Base-by-base conservation (phyloP, 2,888 invertebrate genomes). In the Malthinus seriepunctatus region DNA sequence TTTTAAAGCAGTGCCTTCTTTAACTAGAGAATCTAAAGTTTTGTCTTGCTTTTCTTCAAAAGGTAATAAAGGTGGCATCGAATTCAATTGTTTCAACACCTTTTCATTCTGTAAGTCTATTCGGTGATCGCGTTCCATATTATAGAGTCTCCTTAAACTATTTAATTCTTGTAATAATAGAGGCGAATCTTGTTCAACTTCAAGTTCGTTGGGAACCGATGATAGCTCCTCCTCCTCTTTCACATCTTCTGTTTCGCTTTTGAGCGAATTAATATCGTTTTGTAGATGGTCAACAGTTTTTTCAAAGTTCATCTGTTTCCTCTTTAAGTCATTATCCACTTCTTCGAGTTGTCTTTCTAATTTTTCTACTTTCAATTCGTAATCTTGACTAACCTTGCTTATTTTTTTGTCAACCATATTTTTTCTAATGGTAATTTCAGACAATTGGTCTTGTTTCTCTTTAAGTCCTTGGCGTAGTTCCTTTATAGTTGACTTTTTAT, bases 281-380 rank as follows among this genome's bases (percentile, higher is more conserved):
- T 97, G 97, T 48, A 98, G 81, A 67, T 95, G 94, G 75, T 98
- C 97, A 87, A 97, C 88, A 0, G 97, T 96, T 76, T 96, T 95
- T 74, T 98, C 97, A 79, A 93, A 97, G 75, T 98, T 97, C 79
- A 95, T 96, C 77, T 95, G 93, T 76, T 93, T 97, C 73, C 93
- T 84, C 78, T 90, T 90, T 37, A 95, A 83, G 69, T 90, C 87
- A 70, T 89, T 87, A 57, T 87, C 86, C 0, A 91, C 86, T 70
- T 97, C 97, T 57, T 98, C 97, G 49, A 94, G 81, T 73, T 93
- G 89, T 48, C 93, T 82, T 80, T 95, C 90, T 64, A 94, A 79
- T 70, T 92, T 92, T 68, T 93, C 91, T 1, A 90, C 87, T 7
- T 86, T 84, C 58, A 92, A 82, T 71, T 93, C 93, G 46, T 90